Conservation (phyloP, 1,140 invertebrate genomes). For the Mamestra configurata region DNA sequence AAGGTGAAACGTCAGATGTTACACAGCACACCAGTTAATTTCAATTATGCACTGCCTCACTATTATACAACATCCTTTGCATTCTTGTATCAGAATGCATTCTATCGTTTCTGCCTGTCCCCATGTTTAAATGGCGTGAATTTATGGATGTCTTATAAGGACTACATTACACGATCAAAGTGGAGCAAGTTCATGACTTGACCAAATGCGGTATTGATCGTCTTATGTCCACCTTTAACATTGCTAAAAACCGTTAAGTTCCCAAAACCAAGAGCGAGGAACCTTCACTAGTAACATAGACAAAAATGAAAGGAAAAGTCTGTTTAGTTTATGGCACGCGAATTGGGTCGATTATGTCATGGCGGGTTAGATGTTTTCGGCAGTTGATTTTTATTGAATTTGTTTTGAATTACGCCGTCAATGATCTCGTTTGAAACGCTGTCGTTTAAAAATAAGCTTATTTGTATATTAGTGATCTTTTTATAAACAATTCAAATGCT, state of each 20-base stretch:
- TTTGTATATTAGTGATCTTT: conserved; percentile 80
- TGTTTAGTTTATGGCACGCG: conserved; percentile 76
- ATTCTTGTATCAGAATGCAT: no score
- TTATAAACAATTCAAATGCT: conserved; percentile 92
- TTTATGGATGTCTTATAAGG: no score
- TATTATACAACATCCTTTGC: no score
- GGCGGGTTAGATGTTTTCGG: conserved; percentile 88
- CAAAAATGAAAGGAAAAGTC: conserved; percentile 62
- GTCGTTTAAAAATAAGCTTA: conserved; percentile 80
- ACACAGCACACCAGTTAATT: no score
- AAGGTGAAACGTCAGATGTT: no score
- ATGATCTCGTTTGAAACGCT: conserved; percentile 83
- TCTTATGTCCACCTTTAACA: no score
- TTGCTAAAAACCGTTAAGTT: not conserved
- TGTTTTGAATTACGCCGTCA: conserved; percentile 87
- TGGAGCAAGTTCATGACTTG: no score
- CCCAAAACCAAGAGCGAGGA: not conserved
- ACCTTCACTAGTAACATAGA: conserved; percentile 56
- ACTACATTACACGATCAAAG: no score
- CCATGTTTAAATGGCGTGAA: no score
- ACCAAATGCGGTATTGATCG: no score
- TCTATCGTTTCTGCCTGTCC: no score
- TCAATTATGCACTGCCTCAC: no score
- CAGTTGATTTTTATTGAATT: conserved; percentile 82
- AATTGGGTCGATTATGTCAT: conserved; percentile 89